Base-by-base conservation (phyloP, 1,140 invertebrate species). In the Paralvinella palmiformis region DNA sequence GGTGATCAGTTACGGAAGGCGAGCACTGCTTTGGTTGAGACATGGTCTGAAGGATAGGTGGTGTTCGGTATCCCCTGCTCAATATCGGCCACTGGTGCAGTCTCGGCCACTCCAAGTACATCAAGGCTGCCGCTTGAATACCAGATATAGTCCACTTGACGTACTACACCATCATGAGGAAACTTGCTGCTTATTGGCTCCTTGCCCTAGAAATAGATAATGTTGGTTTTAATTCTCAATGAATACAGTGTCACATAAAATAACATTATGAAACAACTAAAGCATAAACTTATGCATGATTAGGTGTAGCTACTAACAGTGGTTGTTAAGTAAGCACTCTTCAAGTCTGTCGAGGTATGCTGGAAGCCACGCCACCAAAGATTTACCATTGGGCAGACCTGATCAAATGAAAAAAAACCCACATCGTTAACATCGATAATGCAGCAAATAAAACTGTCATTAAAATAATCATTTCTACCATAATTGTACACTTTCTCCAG, bases 281-380 rank as follows among this genome's bases (percentile, higher is more conserved):
- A 31, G 24, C 24, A 1, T 53, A 32, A 31, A 3, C 3, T 27
- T 31, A 10, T 36, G 33, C 22, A 3, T 57, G 55, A 31, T 2
- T 1, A n/a, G 22, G 17, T 32, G 33, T 32, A 6, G n/a, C 27
- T 57, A 66, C 68, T 64, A 45, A 77, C 75, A 70, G 67, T 57
- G 24, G 68, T 62, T 24, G 67, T 64, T 17, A 62, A 36, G 58
- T 78, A 78, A 27, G 74, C 72, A 73, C 74, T 76, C 31, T 66
- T 71, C 31, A 77, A 44, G 64, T 69, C 71, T n/a, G 65, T 67
- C 22, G 74, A 72, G 24, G 73, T 70, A 62, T 77, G 73, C 56
- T 77, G 74, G 68, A 78, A 78, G 50, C 71, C 74, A 45, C 70
- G 59, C 70, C 73, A 74, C 59, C 75, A 59, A 24, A 73, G 69